phyloP scores from a whole-genome alignment of 2,113 vertebrate species.

The Oryzias melastigma region DNA sequence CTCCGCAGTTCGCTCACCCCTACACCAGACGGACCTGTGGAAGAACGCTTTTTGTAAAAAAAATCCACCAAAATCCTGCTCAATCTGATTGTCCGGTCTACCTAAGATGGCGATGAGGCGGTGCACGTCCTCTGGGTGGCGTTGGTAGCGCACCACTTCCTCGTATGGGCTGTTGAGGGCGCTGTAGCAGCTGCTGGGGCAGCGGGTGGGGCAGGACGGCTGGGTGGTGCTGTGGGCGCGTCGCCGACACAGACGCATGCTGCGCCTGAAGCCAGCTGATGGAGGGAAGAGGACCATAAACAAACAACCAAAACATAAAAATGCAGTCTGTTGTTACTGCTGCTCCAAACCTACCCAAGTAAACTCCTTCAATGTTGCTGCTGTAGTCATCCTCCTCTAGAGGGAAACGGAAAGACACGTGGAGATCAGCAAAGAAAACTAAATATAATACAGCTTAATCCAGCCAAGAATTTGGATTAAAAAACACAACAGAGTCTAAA shows the following conservation, averaged over 20 bases:
- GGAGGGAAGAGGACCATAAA: background rate
- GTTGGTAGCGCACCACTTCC: conserved; percentile 90
- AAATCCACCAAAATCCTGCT: background rate
- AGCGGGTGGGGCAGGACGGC: conserved; percentile 60
- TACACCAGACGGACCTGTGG: conserved; percentile 89
- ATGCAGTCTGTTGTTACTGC: background rate
- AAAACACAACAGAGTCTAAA: too few species aligned
- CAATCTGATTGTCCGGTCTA: conserved; percentile 45
- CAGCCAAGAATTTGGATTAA: too few species aligned
- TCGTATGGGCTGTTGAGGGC: conserved; percentile 80
- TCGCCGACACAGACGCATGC: conserved; percentile 88
- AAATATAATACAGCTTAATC: too few species aligned
- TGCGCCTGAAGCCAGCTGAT: conserved; percentile 90
- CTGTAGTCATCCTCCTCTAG: conserved; percentile 89
- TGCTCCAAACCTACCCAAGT: conserved; percentile 79
- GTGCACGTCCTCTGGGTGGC: conserved; percentile 75
- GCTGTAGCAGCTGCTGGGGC: conserved; percentile 70
- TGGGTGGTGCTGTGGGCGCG: conserved; percentile 61
- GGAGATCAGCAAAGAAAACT: background rate
- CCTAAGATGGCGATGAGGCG: conserved; percentile 88
- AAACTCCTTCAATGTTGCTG: conserved; percentile 79
- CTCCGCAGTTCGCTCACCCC: conserved; percentile 92
- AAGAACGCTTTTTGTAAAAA: background rate
- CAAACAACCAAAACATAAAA: background rate
- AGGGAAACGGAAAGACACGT: background rate